Conservation (phyloP, 2,797 vertebrate species). For the Eulemur rubriventer region DNA sequence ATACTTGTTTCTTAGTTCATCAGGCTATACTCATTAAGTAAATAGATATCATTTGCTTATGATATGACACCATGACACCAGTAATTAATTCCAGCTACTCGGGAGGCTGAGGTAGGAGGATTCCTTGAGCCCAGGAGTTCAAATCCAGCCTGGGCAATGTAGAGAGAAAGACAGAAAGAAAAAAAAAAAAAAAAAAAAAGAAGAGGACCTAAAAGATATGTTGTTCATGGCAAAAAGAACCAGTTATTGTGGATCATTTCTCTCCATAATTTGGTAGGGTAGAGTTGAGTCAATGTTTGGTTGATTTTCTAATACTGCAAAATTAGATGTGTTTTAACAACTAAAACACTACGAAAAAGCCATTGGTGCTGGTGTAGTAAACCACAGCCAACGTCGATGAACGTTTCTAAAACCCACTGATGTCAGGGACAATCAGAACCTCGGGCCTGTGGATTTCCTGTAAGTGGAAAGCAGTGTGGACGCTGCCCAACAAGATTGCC, state of each 20-base stretch:
- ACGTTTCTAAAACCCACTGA: not conserved
- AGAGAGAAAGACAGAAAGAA: not conserved
- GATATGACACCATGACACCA: too few relatives aligned
- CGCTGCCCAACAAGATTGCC: not conserved
- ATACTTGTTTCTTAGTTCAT: not conserved
- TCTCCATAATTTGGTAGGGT: not conserved
- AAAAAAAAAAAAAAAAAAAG: too few relatives aligned
- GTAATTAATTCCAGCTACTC: too few relatives aligned
- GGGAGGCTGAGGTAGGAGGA: not conserved
- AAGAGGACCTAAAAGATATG: not conserved
- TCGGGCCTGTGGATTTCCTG: not conserved
- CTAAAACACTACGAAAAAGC: not conserved
- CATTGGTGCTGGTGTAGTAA: not conserved
- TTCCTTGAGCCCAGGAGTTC: not conserved
- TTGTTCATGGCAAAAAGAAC: not conserved
- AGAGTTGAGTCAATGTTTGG: not conserved
- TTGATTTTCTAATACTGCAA: not conserved
- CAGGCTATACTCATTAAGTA: not conserved
- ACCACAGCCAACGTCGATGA: not conserved
- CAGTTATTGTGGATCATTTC: not conserved
- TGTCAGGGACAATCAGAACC: not conserved
- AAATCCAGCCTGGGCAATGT: not conserved
- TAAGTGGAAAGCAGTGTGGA: not conserved
- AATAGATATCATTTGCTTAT: not conserved
- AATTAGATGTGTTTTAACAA: conserved; percentile 19